Evolutionary conservation across 2,888 invertebrate species (phyloP).

Genomic region (Ichneumoninae sp.): DNA sequence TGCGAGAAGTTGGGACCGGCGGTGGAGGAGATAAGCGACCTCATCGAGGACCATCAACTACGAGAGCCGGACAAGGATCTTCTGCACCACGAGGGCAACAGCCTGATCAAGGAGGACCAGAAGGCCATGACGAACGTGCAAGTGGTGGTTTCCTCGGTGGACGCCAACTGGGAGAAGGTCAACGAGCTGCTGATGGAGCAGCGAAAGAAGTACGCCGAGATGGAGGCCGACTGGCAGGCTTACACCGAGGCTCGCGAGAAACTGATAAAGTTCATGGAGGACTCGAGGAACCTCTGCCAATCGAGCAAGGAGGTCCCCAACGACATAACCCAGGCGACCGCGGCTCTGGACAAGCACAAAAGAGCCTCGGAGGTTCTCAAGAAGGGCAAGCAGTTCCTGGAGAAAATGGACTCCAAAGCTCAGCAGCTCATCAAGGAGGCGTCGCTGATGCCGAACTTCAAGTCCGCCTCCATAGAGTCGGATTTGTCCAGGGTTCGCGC

Average conservation of each 20-base stretch:
- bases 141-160: constrained; percentile 91
- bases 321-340: constrained; percentile 90
- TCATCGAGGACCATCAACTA: constrained; percentile 86
- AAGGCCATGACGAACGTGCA: constrained; percentile 92
- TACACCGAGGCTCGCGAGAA: constrained; percentile 90
- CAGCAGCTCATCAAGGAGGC: constrained; percentile 90
- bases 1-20: constrained; percentile 85
- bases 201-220: constrained; percentile 90
- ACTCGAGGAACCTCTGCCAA: constrained; percentile 88
- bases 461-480: constrained; percentile 85
- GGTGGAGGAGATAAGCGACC: constrained; percentile 85
- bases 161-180: constrained; percentile 92
- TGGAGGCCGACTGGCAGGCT: constrained; percentile 90
- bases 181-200: constrained; percentile 91
- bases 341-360: constrained; percentile 90
- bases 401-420: constrained; percentile 91
- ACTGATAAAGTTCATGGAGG: constrained; percentile 89
- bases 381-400: constrained; percentile 90
- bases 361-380: constrained; percentile 91
- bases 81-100: constrained; percentile 91
- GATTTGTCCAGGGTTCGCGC: constrained; percentile 88
- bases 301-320: constrained; percentile 89
- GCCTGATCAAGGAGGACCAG: constrained; percentile 93
- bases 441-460: constrained; percentile 88
- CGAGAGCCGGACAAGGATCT: constrained; percentile 88